Percentiles rank a stretch among this genome's conserved stretches.
phyloP scores from a whole-genome alignment of 2,888 invertebrate species.

The Rhynchonema sp. region DNA sequence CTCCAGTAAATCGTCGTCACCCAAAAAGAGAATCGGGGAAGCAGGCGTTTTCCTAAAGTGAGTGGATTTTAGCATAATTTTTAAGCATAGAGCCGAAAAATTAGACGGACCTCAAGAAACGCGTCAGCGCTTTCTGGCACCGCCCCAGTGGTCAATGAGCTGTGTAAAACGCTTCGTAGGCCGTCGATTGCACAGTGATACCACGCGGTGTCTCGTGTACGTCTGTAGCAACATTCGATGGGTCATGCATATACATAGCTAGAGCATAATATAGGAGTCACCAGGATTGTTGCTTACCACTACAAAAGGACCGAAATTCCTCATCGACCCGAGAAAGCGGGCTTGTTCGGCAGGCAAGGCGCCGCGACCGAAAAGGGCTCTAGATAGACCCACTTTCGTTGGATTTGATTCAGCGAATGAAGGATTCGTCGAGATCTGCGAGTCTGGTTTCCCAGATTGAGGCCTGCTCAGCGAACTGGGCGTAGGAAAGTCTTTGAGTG shows the following conservation, averaged over 20 bases:
- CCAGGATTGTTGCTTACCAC: too few relatives aligned
- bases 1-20: constrained; percentile 90
- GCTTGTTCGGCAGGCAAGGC: constrained; percentile 52
- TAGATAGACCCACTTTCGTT: constrained; percentile 74
- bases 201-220: constrained; percentile 56
- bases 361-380: constrained; percentile 74
- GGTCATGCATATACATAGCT: too few relatives aligned
- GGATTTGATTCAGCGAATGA: constrained; percentile 59
- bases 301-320: constrained; percentile 43
- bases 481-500: constrained; percentile 65
- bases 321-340: constrained; percentile 65
- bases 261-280: too few relatives aligned
- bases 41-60: constrained; percentile 74
- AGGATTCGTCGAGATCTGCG: constrained; percentile 51
- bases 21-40: too few relatives aligned
- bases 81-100: too few relatives aligned
- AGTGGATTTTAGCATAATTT: neutral
- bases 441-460: constrained; percentile 59
- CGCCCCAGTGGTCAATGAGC: constrained; percentile 61
- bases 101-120: constrained; percentile 65
- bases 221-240: constrained; percentile 37
- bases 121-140: constrained; percentile 81
- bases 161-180: constrained; percentile 53
- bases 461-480: constrained; percentile 57
- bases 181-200: constrained; percentile 49